Evolutionary conservation across 2,888 invertebrate species (phyloP).

Genomic region (Micoletzkya japonica): DNA sequence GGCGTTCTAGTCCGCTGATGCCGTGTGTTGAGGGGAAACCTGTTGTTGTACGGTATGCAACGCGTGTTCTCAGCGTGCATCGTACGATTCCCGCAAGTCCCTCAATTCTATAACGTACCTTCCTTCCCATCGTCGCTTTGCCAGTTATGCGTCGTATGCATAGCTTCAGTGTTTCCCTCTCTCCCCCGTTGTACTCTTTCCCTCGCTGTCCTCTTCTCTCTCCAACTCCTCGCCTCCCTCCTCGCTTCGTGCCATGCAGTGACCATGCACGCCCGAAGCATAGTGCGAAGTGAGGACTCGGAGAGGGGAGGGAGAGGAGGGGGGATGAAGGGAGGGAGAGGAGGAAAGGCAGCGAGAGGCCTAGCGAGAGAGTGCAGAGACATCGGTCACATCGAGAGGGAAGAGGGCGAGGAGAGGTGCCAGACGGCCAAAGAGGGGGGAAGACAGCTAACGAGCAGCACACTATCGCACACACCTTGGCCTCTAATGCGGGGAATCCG

Average conservation of each 20-base stretch:
- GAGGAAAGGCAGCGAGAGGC: not conserved
- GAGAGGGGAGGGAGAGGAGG: not conserved
- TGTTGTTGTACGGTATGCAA: too few relatives aligned
- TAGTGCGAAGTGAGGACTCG: constrained; percentile 16
- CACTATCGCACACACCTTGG: too few relatives aligned
- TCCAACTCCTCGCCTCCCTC: not conserved
- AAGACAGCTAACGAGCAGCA: too few relatives aligned
- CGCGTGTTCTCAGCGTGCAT: too few relatives aligned
- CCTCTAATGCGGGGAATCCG: too few relatives aligned
- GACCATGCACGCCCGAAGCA: constrained; percentile 7
- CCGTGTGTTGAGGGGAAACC: too few relatives aligned
- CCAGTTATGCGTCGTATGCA: not conserved
- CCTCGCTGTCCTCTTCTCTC: constrained; percentile 1
- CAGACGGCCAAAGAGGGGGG: constrained; percentile 21
- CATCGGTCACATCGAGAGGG: too few relatives aligned
- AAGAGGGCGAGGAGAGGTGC: not conserved
- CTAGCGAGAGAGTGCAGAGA: constrained; percentile 15
- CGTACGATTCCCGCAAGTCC: too few relatives aligned
- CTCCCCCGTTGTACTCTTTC: not conserved
- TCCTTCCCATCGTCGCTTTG: too few relatives aligned
- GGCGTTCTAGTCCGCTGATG: too few relatives aligned
- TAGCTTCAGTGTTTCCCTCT: not conserved
- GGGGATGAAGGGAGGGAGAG: not conserved
- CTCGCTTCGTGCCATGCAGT: constrained; percentile 24
- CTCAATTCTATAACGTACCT: too few relatives aligned